A percentile compares a stretch with the other conserved stretches of the same genome.
These are phyloP conservation scores for Nycteola revayana DNA, from an alignment of 2,888 invertebrate genomes.

Conservation along the genomic window DNA sequence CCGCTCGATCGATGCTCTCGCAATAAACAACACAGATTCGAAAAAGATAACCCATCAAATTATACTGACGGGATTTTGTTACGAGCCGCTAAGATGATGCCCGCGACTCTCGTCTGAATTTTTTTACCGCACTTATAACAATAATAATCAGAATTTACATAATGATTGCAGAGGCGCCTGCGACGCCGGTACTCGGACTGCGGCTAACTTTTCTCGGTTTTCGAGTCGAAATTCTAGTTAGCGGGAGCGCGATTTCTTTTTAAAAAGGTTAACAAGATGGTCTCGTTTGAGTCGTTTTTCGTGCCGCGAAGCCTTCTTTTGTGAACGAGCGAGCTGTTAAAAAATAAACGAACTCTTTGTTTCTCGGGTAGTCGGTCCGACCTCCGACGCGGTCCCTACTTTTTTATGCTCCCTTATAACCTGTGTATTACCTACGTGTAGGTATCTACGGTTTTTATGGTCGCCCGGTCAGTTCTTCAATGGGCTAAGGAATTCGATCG, in stretches of 20 bases:
- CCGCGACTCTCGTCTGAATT: constrained; percentile 42
- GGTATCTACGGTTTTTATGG: constrained; percentile 81
- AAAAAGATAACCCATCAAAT: constrained; percentile 48
- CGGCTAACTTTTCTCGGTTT: constrained; percentile 75
- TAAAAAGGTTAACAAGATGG: constrained; percentile 80
- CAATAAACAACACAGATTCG: constrained; percentile 40
- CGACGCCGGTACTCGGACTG: constrained; percentile 56
- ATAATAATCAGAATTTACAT: constrained; percentile 70
- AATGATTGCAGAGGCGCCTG: constrained; percentile 76
- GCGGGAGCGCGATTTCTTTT: constrained; percentile 77
- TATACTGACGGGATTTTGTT: constrained; percentile 55
- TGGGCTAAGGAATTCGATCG: constrained; percentile 81
- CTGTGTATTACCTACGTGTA: constrained; percentile 81
- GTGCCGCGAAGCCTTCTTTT: constrained; percentile 77
- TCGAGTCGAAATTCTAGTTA: constrained; percentile 80
- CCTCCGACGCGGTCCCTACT: constrained; percentile 79
- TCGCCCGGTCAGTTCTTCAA: constrained; percentile 79
- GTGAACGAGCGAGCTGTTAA: constrained; percentile 81
- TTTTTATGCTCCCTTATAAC: constrained; percentile 81
- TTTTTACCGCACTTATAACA: constrained; percentile 56
- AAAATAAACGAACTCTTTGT: constrained; percentile 82
- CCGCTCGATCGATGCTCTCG: constrained; percentile 27
- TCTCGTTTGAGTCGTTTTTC: constrained; percentile 79
- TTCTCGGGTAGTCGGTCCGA: constrained; percentile 80
- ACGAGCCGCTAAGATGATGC: constrained; percentile 53